Evolutionary conservation across 92 coral and sea anemone genomes (phyloP).

Genomic region (Siderastrea siderea): DNA sequence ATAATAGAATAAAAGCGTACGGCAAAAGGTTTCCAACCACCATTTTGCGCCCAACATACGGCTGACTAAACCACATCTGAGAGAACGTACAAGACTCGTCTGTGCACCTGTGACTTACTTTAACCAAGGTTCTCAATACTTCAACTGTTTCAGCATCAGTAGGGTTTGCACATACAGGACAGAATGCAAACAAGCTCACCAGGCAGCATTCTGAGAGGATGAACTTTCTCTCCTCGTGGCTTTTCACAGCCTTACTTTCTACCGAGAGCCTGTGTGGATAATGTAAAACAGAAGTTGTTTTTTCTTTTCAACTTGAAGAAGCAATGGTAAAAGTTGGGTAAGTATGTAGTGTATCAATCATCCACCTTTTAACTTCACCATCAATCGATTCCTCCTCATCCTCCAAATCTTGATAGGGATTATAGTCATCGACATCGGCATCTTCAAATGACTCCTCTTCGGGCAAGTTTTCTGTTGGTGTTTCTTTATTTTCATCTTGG

Average conservation of each 20-base stretch:
- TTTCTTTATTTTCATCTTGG: neutral
- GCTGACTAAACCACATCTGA: conserved; percentile 13
- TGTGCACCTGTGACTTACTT: neutral
- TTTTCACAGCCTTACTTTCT: neutral
- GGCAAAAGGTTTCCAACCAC: too few relatives aligned
- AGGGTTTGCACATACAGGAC: conserved; percentile 7
- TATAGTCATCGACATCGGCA: neutral
- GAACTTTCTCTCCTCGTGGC: conserved; percentile 4
- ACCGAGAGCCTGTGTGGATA: neutral
- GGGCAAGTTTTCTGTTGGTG: neutral
- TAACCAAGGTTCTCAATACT: neutral
- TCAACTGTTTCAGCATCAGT: neutral
- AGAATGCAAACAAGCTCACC: conserved; percentile 3
- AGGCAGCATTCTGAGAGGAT: neutral
- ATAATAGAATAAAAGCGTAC: too few relatives aligned
- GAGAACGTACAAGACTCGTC: conserved; percentile 1
- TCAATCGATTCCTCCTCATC: neutral
- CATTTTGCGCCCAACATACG: neutral
- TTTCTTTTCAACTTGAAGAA: neutral
- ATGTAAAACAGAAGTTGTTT: too few relatives aligned
- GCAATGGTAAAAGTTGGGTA: neutral
- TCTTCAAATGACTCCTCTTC: neutral
- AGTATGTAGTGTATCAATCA: neutral
- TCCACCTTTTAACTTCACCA: neutral
- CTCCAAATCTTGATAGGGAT: neutral